Base-by-base conservation (phyloP, 2,797 vertebrate species). In the Urophycis tenuis region DNA sequence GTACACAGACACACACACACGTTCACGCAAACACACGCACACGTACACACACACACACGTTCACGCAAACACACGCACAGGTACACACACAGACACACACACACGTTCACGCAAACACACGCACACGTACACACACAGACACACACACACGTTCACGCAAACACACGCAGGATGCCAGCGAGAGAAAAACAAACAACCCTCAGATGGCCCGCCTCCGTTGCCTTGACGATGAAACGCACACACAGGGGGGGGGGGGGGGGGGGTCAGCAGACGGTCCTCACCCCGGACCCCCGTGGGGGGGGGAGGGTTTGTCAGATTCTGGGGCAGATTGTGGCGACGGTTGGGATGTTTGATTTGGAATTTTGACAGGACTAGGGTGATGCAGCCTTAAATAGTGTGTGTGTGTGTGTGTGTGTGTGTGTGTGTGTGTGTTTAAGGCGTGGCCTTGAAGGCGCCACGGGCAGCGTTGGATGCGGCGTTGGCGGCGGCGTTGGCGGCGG, bases 371-470 rank as follows among this genome's bases (percentile, higher is more conserved):
- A 74, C 81, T 86, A 87, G 84, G 87, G 87, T 80, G 85, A 83
- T 87, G 76, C 84, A 80, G 83, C 78, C 73, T 84, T 36, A 81
- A 14, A 31, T 7, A 45, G 72, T 79, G 74, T 76, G 73, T 67
- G 53, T 80, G 74, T 15, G 49, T 19, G 2, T 53, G 64, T 74
- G 69, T 30, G 67, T 15, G 10, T 74, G 41, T 75, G 32, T 53
- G 31, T 34, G 64, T 31, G 70, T 33, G 71, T 76, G 53, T 60
- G 76, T 82, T 86, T 84, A 89, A 60, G 80, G 83, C 64, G 90
- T 87, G 84, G 89, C 31, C 92, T 96, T 98, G 89, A 98, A 97
- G 1, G 95, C 94, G 0, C 92, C 96, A 5, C 95, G 95, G 74
- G 92, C 89, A 45, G 92, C 91, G 2, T 86, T 92, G 84, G 91